phyloP scores from a whole-genome alignment of 2,797 vertebrate genomes.

The Phoxinus dragarum region DNA sequence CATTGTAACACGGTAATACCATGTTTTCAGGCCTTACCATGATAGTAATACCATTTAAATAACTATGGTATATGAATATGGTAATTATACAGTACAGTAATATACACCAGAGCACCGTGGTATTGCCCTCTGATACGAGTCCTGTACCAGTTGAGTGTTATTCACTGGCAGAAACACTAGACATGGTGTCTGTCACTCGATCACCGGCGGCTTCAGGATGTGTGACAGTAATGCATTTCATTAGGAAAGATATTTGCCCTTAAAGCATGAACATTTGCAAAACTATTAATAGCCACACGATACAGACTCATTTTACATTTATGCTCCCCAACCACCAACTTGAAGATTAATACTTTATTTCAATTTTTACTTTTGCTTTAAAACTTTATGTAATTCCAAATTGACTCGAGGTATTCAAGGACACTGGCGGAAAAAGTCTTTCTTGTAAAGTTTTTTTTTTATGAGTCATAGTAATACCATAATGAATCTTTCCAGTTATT shows the following conservation, averaged over 20 bases:
- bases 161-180: background rate
- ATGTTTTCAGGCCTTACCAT: background rate
- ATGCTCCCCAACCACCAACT: background rate
- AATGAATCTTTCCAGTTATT: background rate
- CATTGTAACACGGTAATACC: background rate
- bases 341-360: constrained; percentile 14
- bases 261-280: constrained; percentile 23
- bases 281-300: background rate
- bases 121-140: background rate
- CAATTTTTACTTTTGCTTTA: background rate
- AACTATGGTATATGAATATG: background rate
- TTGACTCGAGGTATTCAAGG: background rate
- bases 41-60: background rate
- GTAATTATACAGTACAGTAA: background rate
- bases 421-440: background rate
- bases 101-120: background rate
- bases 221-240: background rate
- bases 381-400: background rate
- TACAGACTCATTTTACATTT: constrained; percentile 12
- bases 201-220: background rate
- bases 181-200: background rate
- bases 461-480: background rate
- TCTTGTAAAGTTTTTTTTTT: background rate
- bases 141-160: background rate
- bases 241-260: constrained; percentile 24